Percentiles rank a stretch among this genome's conserved stretches.
These are phyloP conservation scores for Bujurquina vittata DNA, from an alignment of 2,113 vertebrate species.

Conservation along the genomic window DNA sequence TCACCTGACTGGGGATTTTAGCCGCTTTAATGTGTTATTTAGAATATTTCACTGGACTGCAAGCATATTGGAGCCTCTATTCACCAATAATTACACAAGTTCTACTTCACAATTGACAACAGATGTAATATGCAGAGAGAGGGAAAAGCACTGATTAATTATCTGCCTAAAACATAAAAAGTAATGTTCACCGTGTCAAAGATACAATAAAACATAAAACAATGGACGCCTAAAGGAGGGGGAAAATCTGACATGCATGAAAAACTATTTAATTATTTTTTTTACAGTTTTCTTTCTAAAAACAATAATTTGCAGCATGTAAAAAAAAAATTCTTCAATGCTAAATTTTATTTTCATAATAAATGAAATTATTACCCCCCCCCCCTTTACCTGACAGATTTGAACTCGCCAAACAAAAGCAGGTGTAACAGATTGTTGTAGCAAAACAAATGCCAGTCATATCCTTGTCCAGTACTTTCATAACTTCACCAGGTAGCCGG, in stretches of 20 bases:
- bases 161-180: not conserved
- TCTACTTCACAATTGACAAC: not conserved
- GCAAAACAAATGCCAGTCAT: no score
- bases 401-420: no score
- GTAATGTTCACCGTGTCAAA: not conserved
- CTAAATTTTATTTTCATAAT: not conserved
- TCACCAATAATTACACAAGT: not conserved
- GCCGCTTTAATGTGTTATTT: not conserved
- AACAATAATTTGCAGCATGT: not conserved
- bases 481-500: not conserved
- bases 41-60: not conserved
- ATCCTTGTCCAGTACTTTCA: not conserved
- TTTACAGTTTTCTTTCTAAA: not conserved
- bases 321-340: not conserved
- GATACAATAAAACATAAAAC: not conserved
- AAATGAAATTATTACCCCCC: not conserved
- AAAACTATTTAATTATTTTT: not conserved
- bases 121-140: not conserved
- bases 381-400: not conserved
- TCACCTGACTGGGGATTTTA: constrained; percentile 4
- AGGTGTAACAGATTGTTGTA: not conserved
- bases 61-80: not conserved
- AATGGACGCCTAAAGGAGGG: not conserved
- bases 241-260: not conserved
- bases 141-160: not conserved